These are phyloP conservation scores for Nineta flava DNA, from an alignment of 2,888 invertebrate species.

Conservation along the genomic window DNA sequence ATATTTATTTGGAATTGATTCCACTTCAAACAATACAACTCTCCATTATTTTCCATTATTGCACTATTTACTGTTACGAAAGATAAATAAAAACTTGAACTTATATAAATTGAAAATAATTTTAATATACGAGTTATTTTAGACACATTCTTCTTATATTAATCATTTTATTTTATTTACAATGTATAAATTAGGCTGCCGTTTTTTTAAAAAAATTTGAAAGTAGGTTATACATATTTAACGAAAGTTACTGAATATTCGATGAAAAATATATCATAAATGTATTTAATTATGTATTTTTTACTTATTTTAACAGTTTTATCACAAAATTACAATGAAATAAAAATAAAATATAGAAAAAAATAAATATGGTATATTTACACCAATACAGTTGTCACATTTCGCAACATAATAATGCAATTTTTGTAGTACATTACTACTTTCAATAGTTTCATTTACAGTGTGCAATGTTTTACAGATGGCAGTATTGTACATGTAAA, in stretches of 20 bases:
- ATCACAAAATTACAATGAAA: neutral
- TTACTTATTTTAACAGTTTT: neutral
- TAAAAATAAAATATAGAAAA: neutral
- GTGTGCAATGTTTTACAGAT: neutral
- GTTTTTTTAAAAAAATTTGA: neutral
- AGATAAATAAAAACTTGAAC: neutral
- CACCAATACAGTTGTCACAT: neutral
- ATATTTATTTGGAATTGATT: constrained; percentile 57
- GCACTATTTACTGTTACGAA: neutral
- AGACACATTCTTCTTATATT: neutral
- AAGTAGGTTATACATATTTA: neutral
- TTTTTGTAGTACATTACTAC: neutral
- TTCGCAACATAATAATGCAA: neutral
- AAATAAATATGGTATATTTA: neutral
- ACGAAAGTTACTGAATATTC: neutral
- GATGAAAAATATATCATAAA: no score
- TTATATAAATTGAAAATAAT: neutral
- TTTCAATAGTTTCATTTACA: neutral
- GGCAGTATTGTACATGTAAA: neutral
- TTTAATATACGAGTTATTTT: neutral
- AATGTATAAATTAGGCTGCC: neutral
- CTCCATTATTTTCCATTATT: constrained; percentile 1
- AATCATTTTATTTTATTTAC: neutral
- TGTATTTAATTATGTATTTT: neutral
- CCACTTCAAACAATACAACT: constrained; percentile 45